Evolutionary conservation across 2,797 vertebrate species (phyloP).

Genomic region (Cynodonichthys magdalenae): DNA sequence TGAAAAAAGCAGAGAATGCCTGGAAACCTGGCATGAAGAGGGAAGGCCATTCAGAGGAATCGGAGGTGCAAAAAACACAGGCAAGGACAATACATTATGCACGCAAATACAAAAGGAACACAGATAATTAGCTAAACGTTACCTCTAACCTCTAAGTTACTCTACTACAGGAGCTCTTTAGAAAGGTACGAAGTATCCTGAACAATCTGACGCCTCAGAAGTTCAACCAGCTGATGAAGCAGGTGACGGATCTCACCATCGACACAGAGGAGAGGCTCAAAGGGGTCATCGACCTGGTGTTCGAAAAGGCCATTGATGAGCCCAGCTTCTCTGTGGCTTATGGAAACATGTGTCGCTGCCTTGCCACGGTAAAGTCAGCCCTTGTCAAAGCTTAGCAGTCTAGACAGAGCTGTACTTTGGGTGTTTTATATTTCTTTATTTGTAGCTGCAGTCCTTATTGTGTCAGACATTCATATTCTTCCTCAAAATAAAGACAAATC

Average conservation of each 20-base stretch:
- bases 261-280: conserved; percentile 97
- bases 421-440: neutral
- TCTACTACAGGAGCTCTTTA: conserved; percentile 86
- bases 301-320: conserved; percentile 97
- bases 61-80: conserved; percentile 83
- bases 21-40: conserved; percentile 95
- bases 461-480: neutral
- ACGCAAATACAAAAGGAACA: neutral
- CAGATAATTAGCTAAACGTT: neutral
- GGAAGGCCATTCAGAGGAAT: conserved; percentile 81
- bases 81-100: conserved; percentile 64
- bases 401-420: neutral
- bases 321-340: conserved; percentile 97
- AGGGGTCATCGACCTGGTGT: conserved; percentile 97
- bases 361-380: conserved; percentile 86
- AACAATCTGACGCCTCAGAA: conserved; percentile 98
- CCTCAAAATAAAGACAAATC: no score
- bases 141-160: no score
- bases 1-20: conserved; percentile 94
- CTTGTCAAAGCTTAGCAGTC: neutral
- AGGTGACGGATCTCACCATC: conserved; percentile 95
- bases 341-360: conserved; percentile 97
- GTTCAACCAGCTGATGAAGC: conserved; percentile 98
- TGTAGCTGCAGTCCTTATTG: neutral
- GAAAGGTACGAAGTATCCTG: conserved; percentile 95